Conservation (phyloP, 2,888 invertebrate genomes). For the Penaeus monodon region DNA sequence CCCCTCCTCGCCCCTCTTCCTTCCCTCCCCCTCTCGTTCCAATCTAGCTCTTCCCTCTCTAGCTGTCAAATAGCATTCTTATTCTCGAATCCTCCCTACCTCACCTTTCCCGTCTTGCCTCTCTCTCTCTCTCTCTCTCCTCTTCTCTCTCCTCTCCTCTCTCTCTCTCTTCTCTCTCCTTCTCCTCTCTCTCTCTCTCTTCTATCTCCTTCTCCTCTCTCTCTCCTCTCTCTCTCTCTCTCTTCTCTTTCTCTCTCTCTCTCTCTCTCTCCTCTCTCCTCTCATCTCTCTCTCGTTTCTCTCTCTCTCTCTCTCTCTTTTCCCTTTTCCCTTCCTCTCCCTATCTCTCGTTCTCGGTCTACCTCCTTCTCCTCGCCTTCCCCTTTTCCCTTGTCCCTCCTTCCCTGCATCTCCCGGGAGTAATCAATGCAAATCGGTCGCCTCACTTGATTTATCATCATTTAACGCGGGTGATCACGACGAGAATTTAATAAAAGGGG, state of each 20-base stretch:
- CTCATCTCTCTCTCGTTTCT: neutral
- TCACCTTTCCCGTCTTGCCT: neutral
- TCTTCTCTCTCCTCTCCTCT: neutral
- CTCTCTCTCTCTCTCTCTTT: neutral
- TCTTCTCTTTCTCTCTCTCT: neutral
- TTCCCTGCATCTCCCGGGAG: neutral
- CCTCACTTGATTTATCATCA: conserved; percentile 53
- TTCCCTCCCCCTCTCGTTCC: too few relatives aligned
- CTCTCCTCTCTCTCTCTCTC: neutral
- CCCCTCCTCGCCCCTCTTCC: neutral
- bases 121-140: conserved; percentile 22
- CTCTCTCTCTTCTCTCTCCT: too few relatives aligned
- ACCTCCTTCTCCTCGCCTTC: neutral
- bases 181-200: too few relatives aligned
- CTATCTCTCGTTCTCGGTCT: neutral
- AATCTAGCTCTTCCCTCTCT: too few relatives aligned
- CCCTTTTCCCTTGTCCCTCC: neutral
- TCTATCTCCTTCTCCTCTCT: neutral
- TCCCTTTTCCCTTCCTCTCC: neutral
- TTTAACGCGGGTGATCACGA: conserved; percentile 56
- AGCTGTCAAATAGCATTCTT: too few relatives aligned
- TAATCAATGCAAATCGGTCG: conserved; percentile 57
- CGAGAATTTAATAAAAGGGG: conserved; percentile 61
- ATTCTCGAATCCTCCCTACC: too few relatives aligned
- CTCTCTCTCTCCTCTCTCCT: neutral